Evolutionary conservation across 2,113 vertebrate genomes (phyloP).

Genomic region (Charina bottae): DNA sequence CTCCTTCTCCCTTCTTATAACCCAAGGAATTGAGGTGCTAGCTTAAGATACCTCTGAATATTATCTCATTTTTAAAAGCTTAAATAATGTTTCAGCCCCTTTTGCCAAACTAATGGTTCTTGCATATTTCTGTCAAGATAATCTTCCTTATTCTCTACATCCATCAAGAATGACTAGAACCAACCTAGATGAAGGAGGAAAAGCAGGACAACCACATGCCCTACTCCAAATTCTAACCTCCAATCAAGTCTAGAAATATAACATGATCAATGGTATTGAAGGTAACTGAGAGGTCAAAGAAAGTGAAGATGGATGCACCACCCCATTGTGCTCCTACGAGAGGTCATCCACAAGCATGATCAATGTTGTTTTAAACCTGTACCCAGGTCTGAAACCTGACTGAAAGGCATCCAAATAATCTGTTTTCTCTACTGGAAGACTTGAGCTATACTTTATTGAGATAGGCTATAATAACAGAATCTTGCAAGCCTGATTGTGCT

Average conservation of each 20-base stretch:
- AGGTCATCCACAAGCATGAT: neutral
- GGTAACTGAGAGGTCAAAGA: neutral
- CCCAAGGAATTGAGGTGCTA: no score
- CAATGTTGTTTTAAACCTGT: neutral
- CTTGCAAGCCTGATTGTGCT: neutral
- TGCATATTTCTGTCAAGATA: no score
- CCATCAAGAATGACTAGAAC: no score
- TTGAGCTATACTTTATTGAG: neutral
- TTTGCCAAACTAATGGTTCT: no score
- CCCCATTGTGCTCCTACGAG: neutral
- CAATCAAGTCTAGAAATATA: neutral
- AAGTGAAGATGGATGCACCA: neutral
- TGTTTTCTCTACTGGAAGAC: neutral
- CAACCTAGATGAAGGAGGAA: no score
- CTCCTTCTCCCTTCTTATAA: no score
- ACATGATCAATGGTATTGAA: neutral
- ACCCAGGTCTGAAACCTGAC: neutral
- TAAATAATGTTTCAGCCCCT: no score
- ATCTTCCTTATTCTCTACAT: no score
- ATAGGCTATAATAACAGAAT: neutral
- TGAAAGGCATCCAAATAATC: neutral
- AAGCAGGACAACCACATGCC: neutral
- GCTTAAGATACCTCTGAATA: no score
- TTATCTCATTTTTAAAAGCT: no score
- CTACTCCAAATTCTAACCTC: neutral